Evolutionary conservation across 2,888 invertebrate species (phyloP).

Genomic region (Apocheima hispidaria): DNA sequence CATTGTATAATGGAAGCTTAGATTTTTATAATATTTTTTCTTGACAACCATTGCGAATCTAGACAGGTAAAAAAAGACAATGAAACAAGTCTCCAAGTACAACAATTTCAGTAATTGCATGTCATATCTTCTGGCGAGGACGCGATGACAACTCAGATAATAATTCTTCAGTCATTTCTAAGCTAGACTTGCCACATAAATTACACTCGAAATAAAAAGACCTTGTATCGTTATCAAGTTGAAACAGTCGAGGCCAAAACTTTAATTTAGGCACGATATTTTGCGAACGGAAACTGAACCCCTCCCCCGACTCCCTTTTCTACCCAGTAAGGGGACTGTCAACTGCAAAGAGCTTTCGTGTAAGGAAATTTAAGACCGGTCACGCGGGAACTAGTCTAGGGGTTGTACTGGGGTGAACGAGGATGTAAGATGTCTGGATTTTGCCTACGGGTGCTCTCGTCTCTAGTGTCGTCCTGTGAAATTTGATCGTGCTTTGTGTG

Average conservation of each 20-base stretch:
- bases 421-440: slow-evolving; percentile 40
- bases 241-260: slow-evolving; percentile 64
- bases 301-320: slow-evolving; percentile 36
- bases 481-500: background rate
- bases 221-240: slow-evolving; percentile 62
- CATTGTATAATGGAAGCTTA: too few relatives aligned
- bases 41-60: too few relatives aligned
- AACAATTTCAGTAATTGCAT: slow-evolving; percentile 21
- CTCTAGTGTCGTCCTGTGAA: slow-evolving; percentile 18
- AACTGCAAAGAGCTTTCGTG: slow-evolving; percentile 77
- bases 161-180: slow-evolving; percentile 3
- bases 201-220: slow-evolving; percentile 41
- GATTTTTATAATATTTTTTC: too few relatives aligned
- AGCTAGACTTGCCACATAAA: slow-evolving; percentile 36
- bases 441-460: slow-evolving; percentile 27
- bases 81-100: background rate
- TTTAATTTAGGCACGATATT: slow-evolving; percentile 75
- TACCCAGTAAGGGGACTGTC: slow-evolving; percentile 59
- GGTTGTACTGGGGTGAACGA: slow-evolving; percentile 21
- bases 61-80: background rate
- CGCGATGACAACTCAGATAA: slow-evolving; percentile 27
- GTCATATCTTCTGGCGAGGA: slow-evolving; percentile 25
- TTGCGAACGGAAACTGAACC: slow-evolving; percentile 67
- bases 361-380: slow-evolving; percentile 74
- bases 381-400: slow-evolving; percentile 57